Conservation (phyloP, 92 coral and sea anemone species). For the Metridium senile region DNA sequence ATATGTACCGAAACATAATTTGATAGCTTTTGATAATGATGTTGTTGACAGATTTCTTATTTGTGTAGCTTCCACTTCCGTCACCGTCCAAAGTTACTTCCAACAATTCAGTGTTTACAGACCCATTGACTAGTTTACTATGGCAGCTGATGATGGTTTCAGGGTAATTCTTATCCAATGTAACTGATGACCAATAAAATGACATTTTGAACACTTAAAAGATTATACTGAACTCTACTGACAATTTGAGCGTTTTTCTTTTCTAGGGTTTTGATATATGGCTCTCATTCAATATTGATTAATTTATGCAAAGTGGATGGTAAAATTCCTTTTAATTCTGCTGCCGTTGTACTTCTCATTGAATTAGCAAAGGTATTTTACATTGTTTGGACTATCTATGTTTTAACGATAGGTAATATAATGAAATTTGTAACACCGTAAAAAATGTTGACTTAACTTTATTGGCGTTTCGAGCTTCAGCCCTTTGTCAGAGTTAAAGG, state of each 20-base stretch:
- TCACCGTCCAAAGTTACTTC: constrained; percentile 2
- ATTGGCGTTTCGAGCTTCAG: too few relatives aligned
- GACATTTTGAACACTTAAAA: neutral
- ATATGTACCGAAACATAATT: too few relatives aligned
- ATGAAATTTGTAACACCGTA: too few relatives aligned
- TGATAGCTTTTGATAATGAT: too few relatives aligned
- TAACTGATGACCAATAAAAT: neutral
- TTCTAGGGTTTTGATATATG: constrained; percentile 76
- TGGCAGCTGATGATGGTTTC: constrained; percentile 62
- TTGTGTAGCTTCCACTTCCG: constrained; percentile 25
- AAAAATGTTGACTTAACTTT: too few relatives aligned
- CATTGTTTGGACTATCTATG: neutral
- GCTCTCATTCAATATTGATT: constrained; percentile 82
- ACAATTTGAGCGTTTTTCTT: too few relatives aligned
- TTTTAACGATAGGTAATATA: too few relatives aligned
- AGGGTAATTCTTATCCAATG: constrained; percentile 31
- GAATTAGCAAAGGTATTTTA: constrained; percentile 74
- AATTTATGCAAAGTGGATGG: constrained; percentile 86
- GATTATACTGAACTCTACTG: too few relatives aligned
- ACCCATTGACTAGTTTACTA: constrained; percentile 46
- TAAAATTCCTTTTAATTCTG: constrained; percentile 86
- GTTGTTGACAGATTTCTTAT: too few relatives aligned
- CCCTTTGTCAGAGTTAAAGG: too few relatives aligned
- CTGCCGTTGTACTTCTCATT: constrained; percentile 83
- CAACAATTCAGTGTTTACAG: constrained; percentile 24